Conservation (phyloP, 2,113 vertebrate genomes). For the Prinia subflava region DNA sequence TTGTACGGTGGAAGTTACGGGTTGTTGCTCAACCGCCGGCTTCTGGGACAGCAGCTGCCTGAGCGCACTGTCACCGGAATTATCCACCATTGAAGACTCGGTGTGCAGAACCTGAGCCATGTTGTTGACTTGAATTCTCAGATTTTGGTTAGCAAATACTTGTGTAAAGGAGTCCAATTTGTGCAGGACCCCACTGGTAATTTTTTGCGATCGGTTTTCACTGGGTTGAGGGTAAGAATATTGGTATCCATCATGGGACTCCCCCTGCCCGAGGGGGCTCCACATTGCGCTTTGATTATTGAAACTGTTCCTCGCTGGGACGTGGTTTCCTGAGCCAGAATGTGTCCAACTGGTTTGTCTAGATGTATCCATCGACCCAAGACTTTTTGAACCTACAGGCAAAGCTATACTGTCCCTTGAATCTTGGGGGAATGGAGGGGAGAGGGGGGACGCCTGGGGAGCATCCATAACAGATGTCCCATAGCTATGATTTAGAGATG, state of each 20-base stretch:
- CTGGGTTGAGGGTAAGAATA: constrained; percentile 71
- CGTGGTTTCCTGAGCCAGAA: constrained; percentile 74
- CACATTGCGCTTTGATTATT: constrained; percentile 74
- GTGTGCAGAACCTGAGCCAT: constrained; percentile 76
- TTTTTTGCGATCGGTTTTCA: constrained; percentile 74
- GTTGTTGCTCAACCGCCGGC: constrained; percentile 62
- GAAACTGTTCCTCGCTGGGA: constrained; percentile 69
- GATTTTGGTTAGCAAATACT: constrained; percentile 84
- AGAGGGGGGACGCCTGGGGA: constrained; percentile 77
- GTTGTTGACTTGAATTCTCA: constrained; percentile 79
- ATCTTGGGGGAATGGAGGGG: constrained; percentile 80
- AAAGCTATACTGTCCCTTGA: constrained; percentile 72
- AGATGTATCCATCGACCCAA: constrained; percentile 73
- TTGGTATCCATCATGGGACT: constrained; percentile 71
- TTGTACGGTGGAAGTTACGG: constrained; percentile 47
- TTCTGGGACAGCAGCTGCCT: constrained; percentile 81
- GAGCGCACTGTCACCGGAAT: constrained; percentile 73
- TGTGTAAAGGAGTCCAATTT: constrained; percentile 87
- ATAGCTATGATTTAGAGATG: constrained; percentile 74
- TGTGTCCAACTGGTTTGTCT: constrained; percentile 75
- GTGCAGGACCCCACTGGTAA: constrained; percentile 78
- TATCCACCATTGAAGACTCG: constrained; percentile 70
- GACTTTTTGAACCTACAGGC: constrained; percentile 73
- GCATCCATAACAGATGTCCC: constrained; percentile 73
- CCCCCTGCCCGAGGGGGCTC: constrained; percentile 71